These are phyloP conservation scores for Propithecus perrieri DNA, from an alignment of 2,797 vertebrate species.

Conservation along the genomic window DNA sequence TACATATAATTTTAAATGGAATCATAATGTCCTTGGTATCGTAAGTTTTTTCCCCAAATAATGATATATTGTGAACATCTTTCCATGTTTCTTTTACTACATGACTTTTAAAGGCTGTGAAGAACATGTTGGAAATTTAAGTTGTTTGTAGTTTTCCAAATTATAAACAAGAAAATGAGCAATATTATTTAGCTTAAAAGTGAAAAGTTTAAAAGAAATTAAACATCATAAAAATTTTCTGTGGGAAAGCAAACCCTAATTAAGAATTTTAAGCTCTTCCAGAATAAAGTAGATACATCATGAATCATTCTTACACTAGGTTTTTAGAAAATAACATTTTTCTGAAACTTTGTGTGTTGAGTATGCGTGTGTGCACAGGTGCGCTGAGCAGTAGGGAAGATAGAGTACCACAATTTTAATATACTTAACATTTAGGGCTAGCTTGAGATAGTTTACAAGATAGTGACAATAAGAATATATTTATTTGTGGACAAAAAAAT, in stretches of 20 bases:
- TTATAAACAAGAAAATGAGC: background rate
- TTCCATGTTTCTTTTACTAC: background rate
- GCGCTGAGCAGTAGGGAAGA: background rate
- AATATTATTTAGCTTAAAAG: background rate
- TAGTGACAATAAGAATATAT: background rate
- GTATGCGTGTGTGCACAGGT: rapidly evolving
- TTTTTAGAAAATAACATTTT: slow-evolving; percentile 5
- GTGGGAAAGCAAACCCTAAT: background rate
- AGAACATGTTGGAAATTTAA: background rate
- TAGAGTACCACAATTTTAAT: background rate
- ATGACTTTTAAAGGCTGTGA: background rate
- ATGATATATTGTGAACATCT: background rate
- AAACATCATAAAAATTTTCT: background rate
- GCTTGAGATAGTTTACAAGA: background rate
- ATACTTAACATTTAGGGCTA: background rate
- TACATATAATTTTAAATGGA: background rate
- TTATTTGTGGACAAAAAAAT: background rate
- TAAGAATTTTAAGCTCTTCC: background rate
- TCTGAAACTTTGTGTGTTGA: background rate
- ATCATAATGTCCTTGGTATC: background rate
- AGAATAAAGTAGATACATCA: background rate
- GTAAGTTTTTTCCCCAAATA: background rate
- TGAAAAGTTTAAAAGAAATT: background rate
- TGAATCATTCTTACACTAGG: background rate
- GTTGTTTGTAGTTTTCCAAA: background rate